Conservation (phyloP, 2,888 invertebrate genomes). For the Temnothorax unifasciatus region DNA sequence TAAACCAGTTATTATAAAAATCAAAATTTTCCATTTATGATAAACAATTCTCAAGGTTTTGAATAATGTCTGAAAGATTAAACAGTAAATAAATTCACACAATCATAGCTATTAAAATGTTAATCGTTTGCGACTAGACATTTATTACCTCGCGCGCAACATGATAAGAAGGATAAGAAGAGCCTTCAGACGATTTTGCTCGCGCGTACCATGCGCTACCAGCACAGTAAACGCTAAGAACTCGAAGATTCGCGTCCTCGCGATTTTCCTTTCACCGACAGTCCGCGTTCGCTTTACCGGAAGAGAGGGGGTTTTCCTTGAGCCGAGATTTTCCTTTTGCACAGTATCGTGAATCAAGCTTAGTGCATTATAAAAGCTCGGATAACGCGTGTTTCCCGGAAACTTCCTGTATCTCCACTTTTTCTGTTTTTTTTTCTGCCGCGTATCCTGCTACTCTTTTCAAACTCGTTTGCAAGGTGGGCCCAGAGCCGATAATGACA, state of each 20-base stretch:
- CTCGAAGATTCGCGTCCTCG: constrained; percentile 54
- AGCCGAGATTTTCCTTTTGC: constrained; percentile 67
- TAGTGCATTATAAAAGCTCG: constrained; percentile 61
- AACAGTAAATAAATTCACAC: background rate
- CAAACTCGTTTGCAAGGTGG: constrained; percentile 71
- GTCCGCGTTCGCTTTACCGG: background rate
- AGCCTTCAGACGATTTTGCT: constrained; percentile 2
- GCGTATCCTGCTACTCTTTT: constrained; percentile 47
- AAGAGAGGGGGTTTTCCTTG: constrained; percentile 52
- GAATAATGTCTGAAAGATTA: background rate
- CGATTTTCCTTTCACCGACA: constrained; percentile 69
- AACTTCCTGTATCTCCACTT: constrained; percentile 22
- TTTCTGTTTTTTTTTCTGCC: constrained; percentile 15
- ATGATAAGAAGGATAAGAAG: constrained; percentile 1
- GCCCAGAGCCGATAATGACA: constrained; percentile 61
- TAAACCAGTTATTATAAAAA: background rate
- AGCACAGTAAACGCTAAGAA: constrained; percentile 14
- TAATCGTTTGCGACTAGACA: background rate
- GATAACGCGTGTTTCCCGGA: constrained; percentile 61
- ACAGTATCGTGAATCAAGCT: constrained; percentile 46
- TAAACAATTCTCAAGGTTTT: background rate
- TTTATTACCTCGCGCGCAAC: constrained; percentile 9
- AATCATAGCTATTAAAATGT: background rate
- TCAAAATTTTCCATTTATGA: background rate
- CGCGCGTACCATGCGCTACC: background rate